Conservation (phyloP, 2,888 invertebrate genomes). For the Microctonus hyperodae region DNA sequence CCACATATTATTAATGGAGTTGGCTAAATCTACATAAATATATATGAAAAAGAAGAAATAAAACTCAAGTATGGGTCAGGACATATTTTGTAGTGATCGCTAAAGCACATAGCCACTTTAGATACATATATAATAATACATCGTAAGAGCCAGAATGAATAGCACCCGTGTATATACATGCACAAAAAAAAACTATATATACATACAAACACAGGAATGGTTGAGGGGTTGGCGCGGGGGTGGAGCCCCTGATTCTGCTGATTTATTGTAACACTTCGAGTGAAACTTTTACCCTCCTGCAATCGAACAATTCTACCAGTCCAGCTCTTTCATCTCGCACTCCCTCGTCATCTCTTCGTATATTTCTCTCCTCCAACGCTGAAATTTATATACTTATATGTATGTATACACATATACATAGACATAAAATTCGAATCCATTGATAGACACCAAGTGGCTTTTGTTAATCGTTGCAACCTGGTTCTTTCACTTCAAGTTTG, state of each 20-base stretch:
- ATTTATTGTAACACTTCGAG: slow-evolving; percentile 55
- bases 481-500: no score
- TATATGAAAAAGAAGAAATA: no score
- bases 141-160: slow-evolving; percentile 9
- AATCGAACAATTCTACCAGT: slow-evolving; percentile 38
- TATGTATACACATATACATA: slow-evolving; percentile 10
- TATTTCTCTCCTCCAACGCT: slow-evolving; percentile 4
- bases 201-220: slow-evolving; percentile 33
- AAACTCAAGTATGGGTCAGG: neutral
- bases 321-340: slow-evolving; percentile 11
- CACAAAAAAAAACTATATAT: no score
- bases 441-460: neutral
- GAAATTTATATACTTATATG: no score
- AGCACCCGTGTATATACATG: slow-evolving; percentile 9
- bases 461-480: slow-evolving; percentile 30
- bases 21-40: no score
- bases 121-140: neutral
- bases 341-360: neutral
- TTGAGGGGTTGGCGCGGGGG: slow-evolving; percentile 41
- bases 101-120: slow-evolving; percentile 12
- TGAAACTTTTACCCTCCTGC: slow-evolving; percentile 45
- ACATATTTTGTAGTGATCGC: slow-evolving; percentile 17
- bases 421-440: neutral
- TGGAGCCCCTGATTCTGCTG: slow-evolving; percentile 49
- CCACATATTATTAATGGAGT: no score